Percentiles rank a stretch among this genome's conserved stretches.
These are phyloP conservation scores for Ctenochaetus hawaiiensis DNA, from an alignment of 2,797 vertebrate species.

Conservation along the genomic window DNA sequence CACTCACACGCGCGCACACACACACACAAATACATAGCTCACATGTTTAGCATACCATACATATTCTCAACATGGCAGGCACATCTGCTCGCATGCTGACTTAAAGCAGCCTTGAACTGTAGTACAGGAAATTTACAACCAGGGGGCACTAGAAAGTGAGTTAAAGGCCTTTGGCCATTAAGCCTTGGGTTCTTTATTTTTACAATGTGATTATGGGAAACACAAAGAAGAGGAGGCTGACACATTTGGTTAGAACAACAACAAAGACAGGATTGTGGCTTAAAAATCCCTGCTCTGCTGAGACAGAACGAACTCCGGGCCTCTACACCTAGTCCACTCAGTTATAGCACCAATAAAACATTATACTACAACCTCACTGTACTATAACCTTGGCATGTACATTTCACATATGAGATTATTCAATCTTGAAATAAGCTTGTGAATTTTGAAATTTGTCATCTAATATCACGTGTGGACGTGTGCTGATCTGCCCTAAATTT, in stretches of 20 bases:
- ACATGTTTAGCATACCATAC: slow-evolving; percentile 2
- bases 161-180: slow-evolving; percentile 12
- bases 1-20: not conserved
- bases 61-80: not conserved
- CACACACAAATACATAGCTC: not conserved
- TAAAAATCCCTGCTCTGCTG: not conserved
- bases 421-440: not conserved
- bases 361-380: too few species aligned
- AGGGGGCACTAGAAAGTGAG: slow-evolving; percentile 68
- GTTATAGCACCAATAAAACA: too few species aligned
- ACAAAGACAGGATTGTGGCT: not conserved
- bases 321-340: too few species aligned
- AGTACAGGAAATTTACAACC: slow-evolving; percentile 51
- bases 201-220: slow-evolving; percentile 21
- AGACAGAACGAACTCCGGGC: too few species aligned
- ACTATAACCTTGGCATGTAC: too few species aligned
- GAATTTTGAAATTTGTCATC: slow-evolving; percentile 10
- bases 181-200: slow-evolving; percentile 35
- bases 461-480: not conserved
- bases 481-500: slow-evolving; percentile 7
- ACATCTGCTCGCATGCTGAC: slow-evolving; percentile 6
- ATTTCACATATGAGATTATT: not conserved
- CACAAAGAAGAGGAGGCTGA: slow-evolving; percentile 8
- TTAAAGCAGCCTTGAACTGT: slow-evolving; percentile 13
- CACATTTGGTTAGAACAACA: slow-evolving; percentile 1